phyloP scores from a whole-genome alignment of 2,888 invertebrate genomes.

The Ophion obscuratus region DNA sequence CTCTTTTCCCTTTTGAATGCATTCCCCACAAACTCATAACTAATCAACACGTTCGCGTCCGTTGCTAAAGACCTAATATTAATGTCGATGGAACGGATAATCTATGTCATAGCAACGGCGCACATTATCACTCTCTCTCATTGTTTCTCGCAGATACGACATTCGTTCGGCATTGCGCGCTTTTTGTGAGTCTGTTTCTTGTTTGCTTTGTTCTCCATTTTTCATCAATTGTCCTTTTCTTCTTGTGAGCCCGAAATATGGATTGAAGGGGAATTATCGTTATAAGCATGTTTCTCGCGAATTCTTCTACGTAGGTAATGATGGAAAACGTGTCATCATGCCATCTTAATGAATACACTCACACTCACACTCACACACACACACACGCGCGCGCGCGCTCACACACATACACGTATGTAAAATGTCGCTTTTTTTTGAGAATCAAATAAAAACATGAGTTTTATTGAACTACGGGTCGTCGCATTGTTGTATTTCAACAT shows the following conservation, averaged over 20 bases:
- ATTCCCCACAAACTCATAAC: slow-evolving; percentile 77
- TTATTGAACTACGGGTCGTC: slow-evolving; percentile 45
- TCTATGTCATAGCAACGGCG: slow-evolving; percentile 73
- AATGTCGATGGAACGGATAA: slow-evolving; percentile 78
- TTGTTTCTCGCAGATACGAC: slow-evolving; percentile 17
- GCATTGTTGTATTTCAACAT: slow-evolving; percentile 27
- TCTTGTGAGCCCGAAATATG: slow-evolving; percentile 44
- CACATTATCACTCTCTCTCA: slow-evolving; percentile 55
- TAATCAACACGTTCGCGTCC: slow-evolving; percentile 77
- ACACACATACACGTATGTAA: slow-evolving; percentile 45
- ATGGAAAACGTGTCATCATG: slow-evolving; percentile 71
- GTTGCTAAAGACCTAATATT: slow-evolving; percentile 64
- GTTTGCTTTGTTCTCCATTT: slow-evolving; percentile 18
- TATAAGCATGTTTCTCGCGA: slow-evolving; percentile 65
- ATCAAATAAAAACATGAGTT: slow-evolving; percentile 48
- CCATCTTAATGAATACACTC: slow-evolving; percentile 65
- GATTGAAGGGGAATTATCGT: slow-evolving; percentile 55
- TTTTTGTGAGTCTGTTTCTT: too few relatives aligned
- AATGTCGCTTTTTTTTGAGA: slow-evolving; percentile 40
- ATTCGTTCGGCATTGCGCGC: slow-evolving; percentile 40
- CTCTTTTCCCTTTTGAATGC: slow-evolving; percentile 49
- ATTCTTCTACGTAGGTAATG: slow-evolving; percentile 73
- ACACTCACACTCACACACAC: slow-evolving; percentile 21
- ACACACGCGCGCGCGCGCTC: too few relatives aligned
- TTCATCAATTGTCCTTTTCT: slow-evolving; percentile 28